Evolutionary conservation across 2,888 invertebrate genomes (phyloP), one percentile per base, ranked within the genome.

Genomic region (Ophion ventricosus): DNA sequence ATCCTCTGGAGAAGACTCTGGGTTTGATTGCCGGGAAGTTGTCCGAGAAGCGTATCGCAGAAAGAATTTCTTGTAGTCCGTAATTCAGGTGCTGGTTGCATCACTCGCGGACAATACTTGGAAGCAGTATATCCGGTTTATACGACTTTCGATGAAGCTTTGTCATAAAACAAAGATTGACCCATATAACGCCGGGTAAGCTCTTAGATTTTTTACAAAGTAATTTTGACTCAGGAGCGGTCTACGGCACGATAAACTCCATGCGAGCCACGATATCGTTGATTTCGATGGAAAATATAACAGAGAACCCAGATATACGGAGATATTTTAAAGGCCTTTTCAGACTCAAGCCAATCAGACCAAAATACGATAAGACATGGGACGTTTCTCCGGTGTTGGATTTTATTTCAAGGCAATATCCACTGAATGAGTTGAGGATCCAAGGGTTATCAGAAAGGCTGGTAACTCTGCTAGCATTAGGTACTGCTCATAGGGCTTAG

Each of bases 181-280:
- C 8, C 35, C 35, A 35, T 35, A 35, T 7, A 35, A 35, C 35
- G 35, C 35, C 35, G 35, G 8, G 35, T 3, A 35, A 8, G 35
- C 35, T 35, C 35, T 7, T 35, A 35, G 35, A 35, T 3, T 35
- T 35, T 35, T 35, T 35, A 3, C 35, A 35, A 35, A 35, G 35
- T 35, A 35, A 8, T 5, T 3, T 35, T 35, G 35, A 43, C 43
- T 43, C 43, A 43, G 43, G 43, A 43, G 43, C 43, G 7, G 43
- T 8, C 43, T 74, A 74, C n/a, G 63, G 74, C n/a, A 74, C 74
- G 10, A 25, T 73, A 35, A 73, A 73, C 10, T 56, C 59, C 0
- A 57, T 59, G 14, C 85, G 90, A 25, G 87, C 90, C 7, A 91
- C 90, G 0, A 70, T 90, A 17, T 67, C 88, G 0, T 80, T 90